A percentile compares a stretch with the other conserved stretches of the same genome.
Evolutionary conservation across 2,797 vertebrate species (phyloP).

Genomic region (Alca torda): DNA sequence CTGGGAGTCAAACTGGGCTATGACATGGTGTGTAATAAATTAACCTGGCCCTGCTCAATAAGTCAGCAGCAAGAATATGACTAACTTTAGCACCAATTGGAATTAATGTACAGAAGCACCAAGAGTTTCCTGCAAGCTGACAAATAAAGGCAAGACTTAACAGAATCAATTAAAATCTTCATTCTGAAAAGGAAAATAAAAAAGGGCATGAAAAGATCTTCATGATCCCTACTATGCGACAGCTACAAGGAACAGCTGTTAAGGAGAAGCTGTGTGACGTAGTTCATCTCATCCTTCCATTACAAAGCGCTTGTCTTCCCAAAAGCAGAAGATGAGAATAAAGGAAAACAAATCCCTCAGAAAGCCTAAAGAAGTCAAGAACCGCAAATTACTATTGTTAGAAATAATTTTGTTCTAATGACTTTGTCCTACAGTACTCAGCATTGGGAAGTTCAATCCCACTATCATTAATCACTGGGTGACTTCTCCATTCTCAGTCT

Average conservation of each 20-base stretch:
- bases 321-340: background rate
- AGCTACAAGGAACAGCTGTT: background rate
- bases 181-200: background rate
- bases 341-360: background rate
- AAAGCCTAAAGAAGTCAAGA: background rate
- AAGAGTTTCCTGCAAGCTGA: background rate
- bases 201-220: background rate
- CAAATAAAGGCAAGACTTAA: background rate
- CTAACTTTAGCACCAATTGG: background rate
- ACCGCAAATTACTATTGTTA: background rate
- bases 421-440: background rate
- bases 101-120: background rate
- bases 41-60: background rate
- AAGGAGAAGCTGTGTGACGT: background rate
- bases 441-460: background rate
- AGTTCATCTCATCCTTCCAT: background rate
- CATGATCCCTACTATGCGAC: fast-evolving
- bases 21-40: background rate
- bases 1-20: background rate
- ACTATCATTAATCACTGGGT: background rate
- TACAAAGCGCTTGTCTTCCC: background rate
- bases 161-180: background rate
- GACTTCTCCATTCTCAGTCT: background rate
- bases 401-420: background rate
- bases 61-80: background rate